Evolutionary conservation across 2,797 vertebrate species (phyloP), one percentile per base, ranked within the genome.

Genomic region (Onychomys leucogaster): DNA sequence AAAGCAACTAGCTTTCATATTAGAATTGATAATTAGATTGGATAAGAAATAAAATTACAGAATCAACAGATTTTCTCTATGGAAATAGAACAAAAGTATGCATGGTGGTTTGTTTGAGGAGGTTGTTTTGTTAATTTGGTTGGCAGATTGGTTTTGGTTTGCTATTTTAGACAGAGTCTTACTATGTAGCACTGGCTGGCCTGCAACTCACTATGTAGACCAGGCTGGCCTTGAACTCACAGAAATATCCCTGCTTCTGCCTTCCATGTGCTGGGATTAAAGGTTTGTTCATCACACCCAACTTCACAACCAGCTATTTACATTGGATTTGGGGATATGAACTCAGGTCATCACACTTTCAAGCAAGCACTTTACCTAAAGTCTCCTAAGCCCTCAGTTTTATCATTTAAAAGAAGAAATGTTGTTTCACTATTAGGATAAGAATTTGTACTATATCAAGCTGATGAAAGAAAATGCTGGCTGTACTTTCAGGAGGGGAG

Each of bases 1-100:
- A 95, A 95, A 93, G 29, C 73, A 94, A 89, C 32, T 92, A 71
- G 7, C 81, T 76, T 59, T 95, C 84, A 85, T 61, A 96, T 89
- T 59, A 89, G 23, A 89, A 76, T 89, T 96, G 67, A 81, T 41
- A 91, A 77, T 34, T 89, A n/a, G 37, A 89, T 41, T 91, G 59
- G 19, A 57, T n/a, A 55, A 55, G 10, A 81, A 81, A 57, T 57
- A 57, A 77, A 32, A 77, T 52, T 78, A 52, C 29, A 81, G 25
- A 57, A 81, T 57, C 6, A n/a, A 81, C 34, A 81, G 78, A 59
- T 81, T 81, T 81, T 37, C 21, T 37, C 19, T n/a, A 37, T 81
- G 55, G 34, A 57, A 81, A 81, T 81, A 81, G 34, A 59, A 81
- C 52, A 81, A 81, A 81, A 57, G 34, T 81, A 55, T 57, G 78